A percentile compares a stretch with the other conserved stretches of the same genome.
Conservation (phyloP, 64 coral and sea anemone genomes). For the Pocillopora verrucosa region DNA sequence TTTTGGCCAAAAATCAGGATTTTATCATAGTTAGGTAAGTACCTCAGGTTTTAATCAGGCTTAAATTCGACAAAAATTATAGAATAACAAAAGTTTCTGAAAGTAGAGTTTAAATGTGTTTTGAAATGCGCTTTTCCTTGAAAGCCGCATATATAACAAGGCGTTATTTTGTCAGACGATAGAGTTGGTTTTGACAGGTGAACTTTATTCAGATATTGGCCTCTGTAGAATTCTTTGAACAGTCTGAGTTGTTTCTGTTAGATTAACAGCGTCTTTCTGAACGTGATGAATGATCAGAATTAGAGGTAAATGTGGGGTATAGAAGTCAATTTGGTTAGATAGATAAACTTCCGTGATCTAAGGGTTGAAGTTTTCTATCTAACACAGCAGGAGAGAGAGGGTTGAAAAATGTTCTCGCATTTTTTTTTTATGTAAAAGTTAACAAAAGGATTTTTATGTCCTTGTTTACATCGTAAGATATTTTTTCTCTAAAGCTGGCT, state of each 20-base stretch:
- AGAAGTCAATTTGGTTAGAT: neutral
- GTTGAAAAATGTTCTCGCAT: neutral
- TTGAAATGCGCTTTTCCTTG: constrained; percentile 20
- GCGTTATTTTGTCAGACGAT: constrained; percentile 39
- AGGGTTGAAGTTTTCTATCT: neutral
- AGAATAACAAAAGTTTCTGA: neutral
- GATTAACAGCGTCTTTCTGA: neutral
- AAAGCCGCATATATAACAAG: constrained; percentile 11
- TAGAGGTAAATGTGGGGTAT: neutral
- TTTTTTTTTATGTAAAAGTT: neutral
- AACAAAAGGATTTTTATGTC: neutral
- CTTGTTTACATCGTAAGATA: too few relatives aligned
- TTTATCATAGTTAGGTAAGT: constrained; percentile 20
- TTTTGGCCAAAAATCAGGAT: constrained; percentile 13
- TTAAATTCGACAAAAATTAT: neutral
- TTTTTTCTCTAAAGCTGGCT: neutral
- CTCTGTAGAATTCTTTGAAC: neutral
- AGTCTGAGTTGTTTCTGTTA: neutral
- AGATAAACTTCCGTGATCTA: constrained; percentile 17
- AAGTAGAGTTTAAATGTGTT: neutral
- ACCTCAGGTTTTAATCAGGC: neutral
- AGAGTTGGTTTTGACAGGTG: constrained; percentile 12
- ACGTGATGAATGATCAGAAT: neutral
- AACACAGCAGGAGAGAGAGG: neutral
- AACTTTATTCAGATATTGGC: neutral